Percentiles rank a stretch among this genome's conserved stretches.
Evolutionary conservation across 2,113 vertebrate genomes (phyloP).

Genomic region (Nibea coibor): DNA sequence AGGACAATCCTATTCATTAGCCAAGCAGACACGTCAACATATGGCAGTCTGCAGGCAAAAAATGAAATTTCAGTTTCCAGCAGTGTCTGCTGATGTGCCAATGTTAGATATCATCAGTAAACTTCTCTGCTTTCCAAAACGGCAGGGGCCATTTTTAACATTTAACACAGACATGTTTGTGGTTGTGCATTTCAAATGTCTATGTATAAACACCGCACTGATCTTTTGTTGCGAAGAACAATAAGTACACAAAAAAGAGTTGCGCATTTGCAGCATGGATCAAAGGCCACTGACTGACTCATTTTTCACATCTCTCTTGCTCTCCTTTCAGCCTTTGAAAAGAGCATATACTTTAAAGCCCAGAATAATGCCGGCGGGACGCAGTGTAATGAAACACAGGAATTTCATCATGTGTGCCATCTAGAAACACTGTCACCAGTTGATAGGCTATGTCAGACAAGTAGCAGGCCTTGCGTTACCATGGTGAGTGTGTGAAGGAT

Average conservation of each 20-base stretch:
- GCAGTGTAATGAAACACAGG: neutral
- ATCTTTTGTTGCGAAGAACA: neutral
- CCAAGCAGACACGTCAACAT: conserved; percentile 41
- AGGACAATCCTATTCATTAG: conserved; percentile 54
- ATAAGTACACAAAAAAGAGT: neutral
- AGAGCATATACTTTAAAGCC: neutral
- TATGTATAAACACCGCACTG: neutral
- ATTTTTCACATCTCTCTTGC: neutral
- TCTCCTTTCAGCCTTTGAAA: neutral
- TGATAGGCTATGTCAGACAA: neutral
- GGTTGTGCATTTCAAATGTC: neutral
- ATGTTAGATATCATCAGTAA: neutral
- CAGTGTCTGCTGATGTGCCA: conserved; percentile 36
- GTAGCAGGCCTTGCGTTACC: conserved; percentile 30
- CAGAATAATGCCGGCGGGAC: neutral
- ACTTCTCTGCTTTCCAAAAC: neutral
- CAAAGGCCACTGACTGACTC: neutral
- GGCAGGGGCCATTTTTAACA: neutral
- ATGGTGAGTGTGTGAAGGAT: conserved; percentile 35
- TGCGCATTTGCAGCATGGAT: neutral
- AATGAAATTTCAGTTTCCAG: conserved; percentile 20
- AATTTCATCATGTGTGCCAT: too few relatives aligned
- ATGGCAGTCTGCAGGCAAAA: conserved; percentile 27
- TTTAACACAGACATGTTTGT: neutral
- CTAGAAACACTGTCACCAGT: neutral